phyloP scores from a whole-genome alignment of 2,888 invertebrate species.

The Drosophila borealis region DNA sequence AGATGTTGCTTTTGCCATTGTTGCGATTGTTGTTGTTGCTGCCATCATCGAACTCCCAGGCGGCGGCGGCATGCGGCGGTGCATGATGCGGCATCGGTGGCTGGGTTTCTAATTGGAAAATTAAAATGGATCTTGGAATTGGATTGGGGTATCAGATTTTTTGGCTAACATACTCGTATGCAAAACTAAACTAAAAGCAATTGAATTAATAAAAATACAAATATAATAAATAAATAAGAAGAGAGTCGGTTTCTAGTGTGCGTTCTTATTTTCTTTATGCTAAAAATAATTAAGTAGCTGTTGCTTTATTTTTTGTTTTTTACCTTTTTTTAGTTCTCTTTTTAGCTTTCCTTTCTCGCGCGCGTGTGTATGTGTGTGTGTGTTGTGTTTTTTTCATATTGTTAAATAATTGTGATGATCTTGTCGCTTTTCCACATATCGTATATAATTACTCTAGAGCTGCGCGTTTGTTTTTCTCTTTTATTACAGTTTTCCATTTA shows the following conservation, averaged over 20 bases:
- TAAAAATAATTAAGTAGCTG: conserved; percentile 80
- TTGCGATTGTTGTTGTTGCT: conserved; percentile 52
- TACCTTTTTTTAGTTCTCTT: conserved; percentile 45
- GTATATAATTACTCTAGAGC: conserved; percentile 34
- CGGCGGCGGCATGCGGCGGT: conserved; percentile 24
- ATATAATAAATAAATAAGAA: conserved; percentile 19
- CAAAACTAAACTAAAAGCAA: conserved; percentile 5
- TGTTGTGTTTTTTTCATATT: conserved; percentile 4
- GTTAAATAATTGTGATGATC: conserved; percentile 32
- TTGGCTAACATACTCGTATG: conserved; percentile 7
- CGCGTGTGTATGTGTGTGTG: conserved; percentile 10
- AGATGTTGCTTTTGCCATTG: conserved; percentile 48
- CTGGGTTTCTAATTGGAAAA: conserved; percentile 37
- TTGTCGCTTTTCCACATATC: conserved; percentile 37
- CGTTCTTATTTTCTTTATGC: conserved; percentile 49
- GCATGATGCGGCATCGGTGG: conserved; percentile 44
- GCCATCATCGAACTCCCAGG: conserved; percentile 57
- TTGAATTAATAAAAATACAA: conserved; percentile 12
- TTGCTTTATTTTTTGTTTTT: conserved; percentile 69
- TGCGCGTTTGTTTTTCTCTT: conserved; percentile 22
- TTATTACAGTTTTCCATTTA: conserved; percentile 37
- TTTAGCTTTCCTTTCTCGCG: conserved; percentile 47
- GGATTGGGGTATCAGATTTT: conserved; percentile 4
- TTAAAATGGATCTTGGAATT: conserved; percentile 18
- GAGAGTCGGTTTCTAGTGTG: conserved; percentile 18